Conservation (phyloP, 2,888 invertebrate species). For the Augochlorella aurata region DNA sequence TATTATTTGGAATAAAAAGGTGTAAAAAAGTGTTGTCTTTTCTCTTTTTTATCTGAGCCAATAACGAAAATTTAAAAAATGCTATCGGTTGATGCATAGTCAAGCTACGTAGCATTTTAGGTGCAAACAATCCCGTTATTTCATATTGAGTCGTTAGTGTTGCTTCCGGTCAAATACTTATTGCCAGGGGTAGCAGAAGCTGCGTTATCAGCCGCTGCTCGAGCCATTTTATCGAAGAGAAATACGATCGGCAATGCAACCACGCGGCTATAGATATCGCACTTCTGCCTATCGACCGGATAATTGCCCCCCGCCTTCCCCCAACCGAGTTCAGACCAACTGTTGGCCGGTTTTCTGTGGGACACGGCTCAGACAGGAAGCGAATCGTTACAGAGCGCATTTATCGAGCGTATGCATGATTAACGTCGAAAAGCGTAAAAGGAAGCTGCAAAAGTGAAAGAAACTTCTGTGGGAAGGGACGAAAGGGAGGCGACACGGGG, state of each 20-base stretch:
- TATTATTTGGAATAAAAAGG: too few species aligned
- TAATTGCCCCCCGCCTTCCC: not conserved
- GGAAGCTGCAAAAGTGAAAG: slow-evolving; percentile 29
- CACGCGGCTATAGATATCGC: too few species aligned
- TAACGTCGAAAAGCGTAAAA: not conserved
- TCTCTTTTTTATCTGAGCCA: too few species aligned
- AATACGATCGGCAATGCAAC: not conserved
- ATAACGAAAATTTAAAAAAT: too few species aligned
- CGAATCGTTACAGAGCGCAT: not conserved
- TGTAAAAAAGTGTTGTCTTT: too few species aligned
- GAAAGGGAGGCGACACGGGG: not conserved
- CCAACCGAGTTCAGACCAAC: not conserved
- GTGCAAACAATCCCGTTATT: too few species aligned
- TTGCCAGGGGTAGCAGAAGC: too few species aligned
- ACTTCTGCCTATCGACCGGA: not conserved
- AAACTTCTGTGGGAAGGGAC: slow-evolving; percentile 11
- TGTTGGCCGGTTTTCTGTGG: not conserved
- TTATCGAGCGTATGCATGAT: slow-evolving; percentile 8
- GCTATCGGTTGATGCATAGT: too few species aligned
- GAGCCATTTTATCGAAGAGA: not conserved
- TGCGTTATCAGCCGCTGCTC: too few species aligned
- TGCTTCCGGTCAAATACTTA: too few species aligned
- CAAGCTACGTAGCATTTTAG: too few species aligned
- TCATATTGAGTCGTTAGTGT: too few species aligned
- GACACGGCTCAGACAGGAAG: slow-evolving; percentile 4